Evolutionary conservation across 2,888 invertebrate species (phyloP).

Genomic region (Acanthosepion esculentum): DNA sequence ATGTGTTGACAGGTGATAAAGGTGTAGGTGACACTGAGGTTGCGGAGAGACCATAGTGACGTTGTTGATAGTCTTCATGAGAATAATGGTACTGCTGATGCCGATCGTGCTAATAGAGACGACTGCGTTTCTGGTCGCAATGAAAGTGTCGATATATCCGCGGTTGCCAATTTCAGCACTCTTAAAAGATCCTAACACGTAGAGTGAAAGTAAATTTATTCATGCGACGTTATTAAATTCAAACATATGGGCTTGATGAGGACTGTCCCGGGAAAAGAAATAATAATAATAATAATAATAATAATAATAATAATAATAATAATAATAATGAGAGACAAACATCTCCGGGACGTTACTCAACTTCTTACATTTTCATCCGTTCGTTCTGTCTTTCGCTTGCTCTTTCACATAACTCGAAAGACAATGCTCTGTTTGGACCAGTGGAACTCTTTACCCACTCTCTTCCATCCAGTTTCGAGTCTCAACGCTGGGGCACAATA

Average conservation of each 20-base stretch:
- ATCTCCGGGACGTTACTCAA: constrained; percentile 20
- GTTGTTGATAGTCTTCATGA: not conserved
- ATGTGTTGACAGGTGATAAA: too few relatives aligned
- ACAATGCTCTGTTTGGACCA: not conserved
- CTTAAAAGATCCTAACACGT: constrained; percentile 10
- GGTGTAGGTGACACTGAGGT: not conserved
- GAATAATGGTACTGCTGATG: not conserved
- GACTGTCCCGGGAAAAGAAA: not conserved
- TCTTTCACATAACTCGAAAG: not conserved
- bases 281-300: constrained; percentile 2
- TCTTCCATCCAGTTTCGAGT: not conserved
- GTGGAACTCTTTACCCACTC: not conserved
- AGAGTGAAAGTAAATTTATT: constrained; percentile 43
- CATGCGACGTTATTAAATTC: constrained; percentile 45
- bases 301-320: constrained; percentile 2
- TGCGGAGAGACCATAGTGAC: not conserved
- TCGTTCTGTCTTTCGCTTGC: not conserved
- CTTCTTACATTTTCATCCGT: not conserved
- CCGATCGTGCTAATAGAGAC: too few relatives aligned
- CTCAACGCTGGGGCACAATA: constrained; percentile 38
- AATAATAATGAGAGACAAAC: not conserved
- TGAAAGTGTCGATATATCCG: not conserved
- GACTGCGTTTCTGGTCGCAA: not conserved
- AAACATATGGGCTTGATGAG: constrained; percentile 42
- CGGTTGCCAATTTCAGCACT: not conserved